Conservation (phyloP, 1,140 invertebrate genomes). For the Trachymyrmex cornetzi region DNA sequence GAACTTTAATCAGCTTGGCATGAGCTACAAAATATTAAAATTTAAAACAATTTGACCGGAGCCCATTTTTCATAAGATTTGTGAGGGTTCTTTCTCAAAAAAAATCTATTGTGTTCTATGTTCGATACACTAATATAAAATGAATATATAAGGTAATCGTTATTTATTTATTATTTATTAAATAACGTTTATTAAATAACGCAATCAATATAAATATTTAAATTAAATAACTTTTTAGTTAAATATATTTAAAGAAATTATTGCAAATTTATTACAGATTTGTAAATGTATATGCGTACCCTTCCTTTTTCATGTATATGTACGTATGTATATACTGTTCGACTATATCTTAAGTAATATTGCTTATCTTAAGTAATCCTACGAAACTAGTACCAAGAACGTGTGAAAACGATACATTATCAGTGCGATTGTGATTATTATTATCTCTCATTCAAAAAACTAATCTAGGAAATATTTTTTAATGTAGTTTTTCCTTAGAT, state of each 20-base stretch:
- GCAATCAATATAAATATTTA: neutral
- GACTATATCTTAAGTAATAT: neutral
- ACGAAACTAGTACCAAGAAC: slow-evolving; percentile 3
- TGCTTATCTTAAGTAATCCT: neutral
- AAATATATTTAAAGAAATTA: neutral
- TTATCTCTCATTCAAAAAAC: slow-evolving; percentile 36
- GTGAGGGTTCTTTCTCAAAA: neutral
- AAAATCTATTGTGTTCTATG: neutral
- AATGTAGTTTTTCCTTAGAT: neutral
- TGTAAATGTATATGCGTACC: neutral
- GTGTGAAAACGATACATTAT: slow-evolving; percentile 39
- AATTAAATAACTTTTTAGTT: neutral
- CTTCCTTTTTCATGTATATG: neutral
- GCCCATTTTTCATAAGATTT: too few species aligned
- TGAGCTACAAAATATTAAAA: too few species aligned
- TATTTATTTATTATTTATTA: neutral
- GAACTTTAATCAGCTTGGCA: too few species aligned
- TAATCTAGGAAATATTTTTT: neutral
- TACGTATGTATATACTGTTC: neutral
- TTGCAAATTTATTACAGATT: neutral
- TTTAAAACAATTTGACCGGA: too few species aligned
- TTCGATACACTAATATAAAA: neutral
- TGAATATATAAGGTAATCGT: neutral
- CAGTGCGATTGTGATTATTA: neutral
- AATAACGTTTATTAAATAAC: neutral